phyloP scores from a whole-genome alignment of 1,140 invertebrate species.

The Atopsyche davidsoni region DNA sequence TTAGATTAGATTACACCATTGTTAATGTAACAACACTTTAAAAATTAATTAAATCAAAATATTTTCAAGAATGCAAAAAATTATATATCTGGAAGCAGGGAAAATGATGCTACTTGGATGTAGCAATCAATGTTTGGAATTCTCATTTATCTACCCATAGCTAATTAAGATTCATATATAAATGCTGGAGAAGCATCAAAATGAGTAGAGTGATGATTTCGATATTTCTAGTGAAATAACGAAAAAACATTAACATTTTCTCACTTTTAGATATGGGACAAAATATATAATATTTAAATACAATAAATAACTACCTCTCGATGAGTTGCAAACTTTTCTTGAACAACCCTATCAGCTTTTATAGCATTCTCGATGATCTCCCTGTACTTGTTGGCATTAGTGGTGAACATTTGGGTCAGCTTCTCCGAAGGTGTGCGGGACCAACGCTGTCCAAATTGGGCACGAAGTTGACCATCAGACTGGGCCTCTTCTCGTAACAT shows the following conservation, averaged over 20 bases:
- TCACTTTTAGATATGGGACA: conserved; percentile 2
- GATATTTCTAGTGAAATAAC: too few species aligned
- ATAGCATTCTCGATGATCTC: conserved; percentile 90
- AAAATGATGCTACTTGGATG: too few species aligned
- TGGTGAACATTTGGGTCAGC: conserved; percentile 81
- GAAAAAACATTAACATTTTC: too few species aligned
- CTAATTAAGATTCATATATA: too few species aligned
- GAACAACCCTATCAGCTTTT: conserved; percentile 66
- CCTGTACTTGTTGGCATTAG: conserved; percentile 85
- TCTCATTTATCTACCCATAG: too few species aligned
- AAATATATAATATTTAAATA: not conserved
- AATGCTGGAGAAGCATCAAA: too few species aligned
- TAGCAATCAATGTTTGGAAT: too few species aligned
- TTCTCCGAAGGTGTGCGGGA: conserved; percentile 79
- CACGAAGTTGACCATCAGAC: conserved; percentile 80
- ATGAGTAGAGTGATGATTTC: too few species aligned
- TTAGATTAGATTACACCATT: too few species aligned
- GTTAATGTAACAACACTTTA: too few species aligned
- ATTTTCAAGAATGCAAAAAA: not conserved
- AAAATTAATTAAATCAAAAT: not conserved
- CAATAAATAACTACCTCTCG: conserved; percentile 44
- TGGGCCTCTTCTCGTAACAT: conserved; percentile 87
- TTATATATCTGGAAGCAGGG: not conserved
- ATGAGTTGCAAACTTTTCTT: conserved; percentile 79
- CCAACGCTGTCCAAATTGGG: conserved; percentile 91